Evolutionary conservation across 2,888 invertebrate species (phyloP), one percentile per base, ranked within the genome.

Genomic region (Andrena minutula): DNA sequence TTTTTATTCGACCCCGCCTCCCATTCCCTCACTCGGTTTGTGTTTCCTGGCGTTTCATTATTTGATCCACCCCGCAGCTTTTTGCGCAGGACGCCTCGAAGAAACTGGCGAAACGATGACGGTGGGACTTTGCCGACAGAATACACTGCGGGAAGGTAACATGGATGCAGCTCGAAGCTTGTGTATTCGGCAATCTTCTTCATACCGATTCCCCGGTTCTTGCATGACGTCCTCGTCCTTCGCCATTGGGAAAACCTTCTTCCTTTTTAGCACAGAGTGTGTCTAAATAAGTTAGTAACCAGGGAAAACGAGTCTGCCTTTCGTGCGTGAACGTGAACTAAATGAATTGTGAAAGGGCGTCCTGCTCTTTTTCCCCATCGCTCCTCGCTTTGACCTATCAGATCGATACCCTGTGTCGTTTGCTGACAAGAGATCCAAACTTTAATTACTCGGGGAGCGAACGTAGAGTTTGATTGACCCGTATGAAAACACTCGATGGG

Each of bases 1-100:
- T 23, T 63, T 70, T 70, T 70, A 23, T 20, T 26, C 58, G 10
- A 12, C 0, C 69, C n/a, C 35, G n/a, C 20, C 41, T 41, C 16
- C 32, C 35, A 10, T 10, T 30, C 28, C 12, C 20, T n/a, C 23
- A 30, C 16, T 65, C 66, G 47, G 30, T 58, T 26, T 32, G 2
- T 10, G 26, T n/a, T 63, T 26, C 30, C 71, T n/a, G 32, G 7
- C 63, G 66, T 78, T 78, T 66, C 60, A 73, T 74, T 61, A 73
- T 73, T 64, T 53, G 51, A 20, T 16, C 51, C 35, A 12, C 3
- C 20, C 16, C 20, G 32, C n/a, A 28, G 51, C 30, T 71, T 47
- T 47, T 41, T 47, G 30, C 58, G 20, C 2, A 20, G 10, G 23
- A 4, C 0, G 4, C 7, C 23, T 23, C 35, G 65, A 28, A 47